A percentile compares a stretch with the other conserved stretches of the same genome.
These are phyloP conservation scores for Esox masquinongy DNA, from an alignment of 2,797 vertebrate species.

Conservation along the genomic window DNA sequence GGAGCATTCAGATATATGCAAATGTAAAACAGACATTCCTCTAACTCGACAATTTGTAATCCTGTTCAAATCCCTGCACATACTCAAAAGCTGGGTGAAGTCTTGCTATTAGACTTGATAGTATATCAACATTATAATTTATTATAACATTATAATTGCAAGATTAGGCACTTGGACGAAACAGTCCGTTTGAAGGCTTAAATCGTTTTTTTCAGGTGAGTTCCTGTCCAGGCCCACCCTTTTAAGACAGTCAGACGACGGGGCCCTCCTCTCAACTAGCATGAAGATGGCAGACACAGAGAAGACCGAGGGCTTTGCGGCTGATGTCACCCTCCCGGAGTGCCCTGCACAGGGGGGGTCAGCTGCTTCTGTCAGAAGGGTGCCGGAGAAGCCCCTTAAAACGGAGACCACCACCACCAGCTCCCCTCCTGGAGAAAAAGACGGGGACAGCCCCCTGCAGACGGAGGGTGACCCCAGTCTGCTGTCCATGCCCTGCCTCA, in stretches of 20 bases:
- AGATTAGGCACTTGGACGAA: neutral
- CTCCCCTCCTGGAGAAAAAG: conserved; percentile 75
- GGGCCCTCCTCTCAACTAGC: conserved; percentile 76
- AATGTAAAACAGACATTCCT: no score
- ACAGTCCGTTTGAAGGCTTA: neutral
- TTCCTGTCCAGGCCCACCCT: conserved; percentile 62
- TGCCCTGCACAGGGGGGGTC: conserved; percentile 71
- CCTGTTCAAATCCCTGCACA: no score
- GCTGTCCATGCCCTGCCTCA: conserved; percentile 91
- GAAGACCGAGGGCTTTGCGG: conserved; percentile 86
- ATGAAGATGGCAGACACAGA: conserved; percentile 95
- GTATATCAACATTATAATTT: neutral
- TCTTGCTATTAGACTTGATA: neutral
- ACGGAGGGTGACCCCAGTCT: conserved; percentile 81
- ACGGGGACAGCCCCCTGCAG: conserved; percentile 66
- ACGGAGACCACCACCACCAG: conserved; percentile 75
- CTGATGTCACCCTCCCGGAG: conserved; percentile 82
- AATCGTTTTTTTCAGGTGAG: conserved; percentile 67
- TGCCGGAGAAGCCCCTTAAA: conserved; percentile 81
- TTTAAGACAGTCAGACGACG: conserved; percentile 75
- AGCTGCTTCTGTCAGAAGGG: conserved; percentile 69
- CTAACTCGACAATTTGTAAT: no score
- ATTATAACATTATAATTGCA: neutral
- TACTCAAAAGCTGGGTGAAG: no score
- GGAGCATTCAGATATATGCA: no score